Conservation (phyloP, 23 tunicate species). For the Clavelina lepadiformis region DNA sequence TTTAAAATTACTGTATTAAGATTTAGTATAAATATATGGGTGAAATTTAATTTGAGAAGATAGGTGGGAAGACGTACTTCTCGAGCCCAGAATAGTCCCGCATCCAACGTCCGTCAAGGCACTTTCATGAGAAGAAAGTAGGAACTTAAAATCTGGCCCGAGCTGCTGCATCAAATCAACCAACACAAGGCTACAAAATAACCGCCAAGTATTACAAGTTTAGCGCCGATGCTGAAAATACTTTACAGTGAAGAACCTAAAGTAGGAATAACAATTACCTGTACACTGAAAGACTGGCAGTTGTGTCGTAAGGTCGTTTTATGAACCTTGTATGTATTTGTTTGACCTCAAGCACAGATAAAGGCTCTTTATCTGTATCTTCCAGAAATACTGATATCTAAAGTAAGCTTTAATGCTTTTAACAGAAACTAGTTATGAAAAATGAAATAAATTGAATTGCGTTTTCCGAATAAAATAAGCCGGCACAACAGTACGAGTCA, state of each 20-base stretch:
- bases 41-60: constrained; percentile 14
- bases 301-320: constrained; percentile 55
- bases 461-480: background rate
- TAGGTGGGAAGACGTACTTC: constrained; percentile 27
- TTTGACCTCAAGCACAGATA: constrained; percentile 60
- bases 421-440: background rate
- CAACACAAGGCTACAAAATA: constrained; percentile 47
- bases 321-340: constrained; percentile 65
- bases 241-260: too few relatives aligned
- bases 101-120: constrained; percentile 84
- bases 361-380: constrained; percentile 11
- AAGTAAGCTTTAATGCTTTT: background rate
- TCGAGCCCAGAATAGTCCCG: constrained; percentile 76
- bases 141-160: constrained; percentile 77
- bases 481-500: too few relatives aligned
- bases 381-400: constrained; percentile 83
- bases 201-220: too few relatives aligned
- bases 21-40: too few relatives aligned
- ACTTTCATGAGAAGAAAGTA: constrained; percentile 75
- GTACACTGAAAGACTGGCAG: constrained; percentile 57
- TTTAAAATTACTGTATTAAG: too few relatives aligned
- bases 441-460: background rate
- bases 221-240: too few relatives aligned
- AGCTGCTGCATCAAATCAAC: constrained; percentile 88
- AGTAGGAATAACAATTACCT: constrained; percentile 32